A percentile compares a stretch with the other conserved stretches of the same genome.
Conservation (phyloP, 2,113 vertebrate genomes). For the Jacana jacana region DNA sequence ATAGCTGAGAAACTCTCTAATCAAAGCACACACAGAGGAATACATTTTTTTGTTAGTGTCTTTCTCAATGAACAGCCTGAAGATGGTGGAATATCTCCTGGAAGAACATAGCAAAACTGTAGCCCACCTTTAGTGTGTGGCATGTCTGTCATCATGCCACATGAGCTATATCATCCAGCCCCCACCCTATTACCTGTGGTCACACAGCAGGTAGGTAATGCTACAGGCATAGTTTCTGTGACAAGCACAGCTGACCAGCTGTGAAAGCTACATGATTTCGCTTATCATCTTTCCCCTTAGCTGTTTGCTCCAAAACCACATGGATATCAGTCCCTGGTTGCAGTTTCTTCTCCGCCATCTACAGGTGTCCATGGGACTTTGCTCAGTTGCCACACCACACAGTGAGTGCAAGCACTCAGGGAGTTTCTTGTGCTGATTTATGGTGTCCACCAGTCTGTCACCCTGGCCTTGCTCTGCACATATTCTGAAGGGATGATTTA, state of each 20-base stretch:
- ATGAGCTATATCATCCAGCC: background rate
- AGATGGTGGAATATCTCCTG: background rate
- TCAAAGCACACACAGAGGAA: background rate
- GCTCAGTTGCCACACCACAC: no score
- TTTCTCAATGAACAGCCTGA: background rate
- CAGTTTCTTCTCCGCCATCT: background rate
- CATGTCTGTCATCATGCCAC: background rate
- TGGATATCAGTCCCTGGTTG: background rate
- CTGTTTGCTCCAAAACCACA: background rate
- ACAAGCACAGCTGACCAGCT: background rate
- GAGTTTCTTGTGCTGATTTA: background rate
- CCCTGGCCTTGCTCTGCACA: background rate
- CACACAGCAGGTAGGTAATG: rapidly evolving
- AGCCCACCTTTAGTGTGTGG: background rate
- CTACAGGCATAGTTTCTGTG: background rate
- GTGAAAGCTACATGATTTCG: background rate
- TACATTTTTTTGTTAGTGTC: background rate
- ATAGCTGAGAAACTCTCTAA: background rate
- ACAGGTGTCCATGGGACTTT: background rate
- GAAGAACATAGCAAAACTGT: background rate
- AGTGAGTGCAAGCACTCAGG: background rate
- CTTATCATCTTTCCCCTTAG: background rate
- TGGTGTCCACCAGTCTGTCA: background rate
- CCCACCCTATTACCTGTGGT: no score
- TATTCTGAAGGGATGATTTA: background rate